Conservation (phyloP, 2,888 invertebrate species). For the Chymomyza fuscimana region DNA sequence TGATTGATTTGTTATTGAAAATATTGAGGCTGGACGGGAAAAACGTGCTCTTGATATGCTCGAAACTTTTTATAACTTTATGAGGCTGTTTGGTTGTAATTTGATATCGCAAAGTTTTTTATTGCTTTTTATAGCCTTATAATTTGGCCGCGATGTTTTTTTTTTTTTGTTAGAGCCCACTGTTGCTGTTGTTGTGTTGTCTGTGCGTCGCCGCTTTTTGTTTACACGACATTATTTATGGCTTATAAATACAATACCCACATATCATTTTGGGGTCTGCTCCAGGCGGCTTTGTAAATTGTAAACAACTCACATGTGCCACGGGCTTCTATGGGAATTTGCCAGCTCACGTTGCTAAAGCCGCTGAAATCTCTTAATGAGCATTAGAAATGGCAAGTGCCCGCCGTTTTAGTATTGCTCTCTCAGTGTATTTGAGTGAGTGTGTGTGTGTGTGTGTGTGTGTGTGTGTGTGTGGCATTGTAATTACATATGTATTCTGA, state of each 20-base stretch:
- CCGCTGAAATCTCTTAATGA: conserved; percentile 63
- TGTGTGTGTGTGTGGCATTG: not conserved
- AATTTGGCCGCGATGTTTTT: conserved; percentile 72
- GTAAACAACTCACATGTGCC: conserved; percentile 49
- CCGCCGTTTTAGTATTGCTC: not conserved
- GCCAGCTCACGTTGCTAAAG: not conserved
- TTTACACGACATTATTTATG: conserved; percentile 68
- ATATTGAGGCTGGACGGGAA: conserved; percentile 62
- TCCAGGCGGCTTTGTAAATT: conserved; percentile 43
- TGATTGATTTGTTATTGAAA: conserved; percentile 73
- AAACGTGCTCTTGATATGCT: conserved; percentile 60
- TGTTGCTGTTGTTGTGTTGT: conserved; percentile 33
- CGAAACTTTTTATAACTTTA: conserved; percentile 71
- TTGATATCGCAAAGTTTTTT: conserved; percentile 72
- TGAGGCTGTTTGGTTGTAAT: conserved; percentile 66
- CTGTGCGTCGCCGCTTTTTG: conserved; percentile 56
- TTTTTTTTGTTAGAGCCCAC: not conserved
- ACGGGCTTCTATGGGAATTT: not conserved
- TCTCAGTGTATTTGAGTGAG: not conserved
- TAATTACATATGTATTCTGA: not conserved
- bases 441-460: not conserved
- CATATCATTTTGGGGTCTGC: conserved; percentile 37
- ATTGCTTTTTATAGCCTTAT: conserved; percentile 74
- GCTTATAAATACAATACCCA: conserved; percentile 71
- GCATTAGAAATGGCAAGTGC: conserved; percentile 58